Evolutionary conservation across 64 coral and sea anemone species (phyloP), one percentile per base, ranked within the genome.

Genomic region (Hydrozoanthus tunicans): DNA sequence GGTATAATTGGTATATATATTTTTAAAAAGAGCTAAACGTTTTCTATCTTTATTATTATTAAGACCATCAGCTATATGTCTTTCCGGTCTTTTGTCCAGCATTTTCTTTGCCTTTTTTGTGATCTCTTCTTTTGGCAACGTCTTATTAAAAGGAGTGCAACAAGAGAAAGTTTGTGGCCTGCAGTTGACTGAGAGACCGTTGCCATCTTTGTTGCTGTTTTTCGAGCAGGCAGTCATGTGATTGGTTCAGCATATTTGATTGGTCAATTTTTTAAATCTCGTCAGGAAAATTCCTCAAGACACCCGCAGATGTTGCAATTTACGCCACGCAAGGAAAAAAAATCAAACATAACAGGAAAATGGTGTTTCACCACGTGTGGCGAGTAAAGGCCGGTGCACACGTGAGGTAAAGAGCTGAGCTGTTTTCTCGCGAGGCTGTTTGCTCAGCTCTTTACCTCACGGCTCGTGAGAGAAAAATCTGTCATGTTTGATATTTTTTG

Each of bases 121-220:
- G 58, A 23, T 81, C 79, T 81, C 63, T 25, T 81, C 63, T 59
- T 81, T 56, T 81, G 79, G 20, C 79, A 24, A 32, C 79, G 58
- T 10, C 5, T 59, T 10, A 81, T 43, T 6, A 81, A 13, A 51
- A 81, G 79, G 9, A 81, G 79, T 23, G 58, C 25, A 81, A 81
- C 69, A 72, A 26, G 7, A 72, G 69, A 72, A 26, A 72, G 8
- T 27, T 27, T 5, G 69, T 26, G 23, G n/a, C 69, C 69, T 25
- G 69, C 23, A 62, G 61, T 62, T 20, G 20, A 20, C 20, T 20
- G 20, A 20, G 20, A 20, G 20, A 20, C 20, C 56, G 78, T 14
- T 57, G 56, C 56, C 78, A 80, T 77, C 78, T 80, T 59, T 80
- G n/a, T 80, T 80, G 4, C 23, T 80, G 78, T 80, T 77, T 0